Evolutionary conservation across 2,797 vertebrate genomes (phyloP).

Genomic region (Falco peregrinus): DNA sequence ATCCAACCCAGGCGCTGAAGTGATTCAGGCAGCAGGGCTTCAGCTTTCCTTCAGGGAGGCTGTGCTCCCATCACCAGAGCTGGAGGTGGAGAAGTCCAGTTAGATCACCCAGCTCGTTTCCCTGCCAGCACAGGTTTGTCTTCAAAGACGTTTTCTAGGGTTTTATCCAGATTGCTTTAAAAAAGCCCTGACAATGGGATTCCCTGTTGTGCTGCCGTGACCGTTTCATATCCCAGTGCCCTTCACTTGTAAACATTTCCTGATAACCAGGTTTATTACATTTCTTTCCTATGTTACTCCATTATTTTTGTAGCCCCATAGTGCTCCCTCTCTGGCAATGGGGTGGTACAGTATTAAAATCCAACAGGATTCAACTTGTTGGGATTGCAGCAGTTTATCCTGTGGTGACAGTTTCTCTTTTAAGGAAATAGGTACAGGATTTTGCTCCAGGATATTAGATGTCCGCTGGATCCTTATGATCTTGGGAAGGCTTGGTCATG

Average conservation of each 20-base stretch:
- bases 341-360: background rate
- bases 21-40: background rate
- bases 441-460: background rate
- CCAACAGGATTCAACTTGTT: background rate
- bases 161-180: constrained; percentile 8
- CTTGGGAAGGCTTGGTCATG: background rate
- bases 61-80: background rate
- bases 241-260: fast-evolving
- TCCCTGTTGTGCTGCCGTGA: fast-evolving
- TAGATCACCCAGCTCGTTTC: background rate
- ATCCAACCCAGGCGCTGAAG: background rate
- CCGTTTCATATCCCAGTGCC: background rate
- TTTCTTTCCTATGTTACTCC: background rate
- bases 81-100: background rate
- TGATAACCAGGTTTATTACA: background rate
- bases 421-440: background rate
- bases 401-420: background rate
- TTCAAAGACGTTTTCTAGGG: constrained; percentile 25
- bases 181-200: background rate
- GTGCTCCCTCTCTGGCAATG: background rate
- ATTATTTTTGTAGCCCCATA: background rate
- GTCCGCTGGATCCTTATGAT: background rate
- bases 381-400: background rate
- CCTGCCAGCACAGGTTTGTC: constrained; percentile 36
- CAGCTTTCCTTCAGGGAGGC: background rate